phyloP scores from a whole-genome alignment of 2,888 invertebrate species.

The Tanypteryx hageni region DNA sequence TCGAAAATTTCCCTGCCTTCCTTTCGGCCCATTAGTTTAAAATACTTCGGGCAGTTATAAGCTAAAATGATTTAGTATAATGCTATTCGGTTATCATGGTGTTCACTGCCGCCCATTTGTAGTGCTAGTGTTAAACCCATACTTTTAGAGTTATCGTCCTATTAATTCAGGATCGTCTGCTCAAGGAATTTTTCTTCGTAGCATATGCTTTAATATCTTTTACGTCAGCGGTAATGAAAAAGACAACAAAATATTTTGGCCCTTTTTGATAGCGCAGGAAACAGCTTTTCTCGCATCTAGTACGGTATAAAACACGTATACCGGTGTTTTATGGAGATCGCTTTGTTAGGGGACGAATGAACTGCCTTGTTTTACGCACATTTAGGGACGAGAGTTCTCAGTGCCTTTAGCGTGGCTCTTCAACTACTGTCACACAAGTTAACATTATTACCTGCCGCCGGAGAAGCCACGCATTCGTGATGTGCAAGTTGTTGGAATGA shows the following conservation, averaged over 20 bases:
- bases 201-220: background rate
- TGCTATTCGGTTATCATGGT: no score
- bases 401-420: background rate
- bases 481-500: background rate
- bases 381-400: background rate
- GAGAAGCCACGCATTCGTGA: no score
- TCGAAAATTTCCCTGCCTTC: no score
- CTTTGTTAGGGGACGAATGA: background rate
- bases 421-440: conserved; percentile 16
- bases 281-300: background rate
- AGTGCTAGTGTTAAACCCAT: background rate
- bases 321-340: background rate
- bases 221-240: background rate
- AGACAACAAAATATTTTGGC: background rate
- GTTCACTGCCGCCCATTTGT: background rate
- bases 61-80: no score
- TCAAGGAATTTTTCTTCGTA: background rate
- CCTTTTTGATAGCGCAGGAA: background rate
- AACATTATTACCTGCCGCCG: background rate
- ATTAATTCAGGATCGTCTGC: background rate
- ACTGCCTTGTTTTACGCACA: background rate
- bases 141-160: background rate
- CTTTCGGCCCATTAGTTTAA: no score
- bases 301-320: background rate
- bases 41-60: no score